Evolutionary conservation across 2,888 invertebrate genomes (phyloP).

Genomic region (Margaritifera margaritifera): DNA sequence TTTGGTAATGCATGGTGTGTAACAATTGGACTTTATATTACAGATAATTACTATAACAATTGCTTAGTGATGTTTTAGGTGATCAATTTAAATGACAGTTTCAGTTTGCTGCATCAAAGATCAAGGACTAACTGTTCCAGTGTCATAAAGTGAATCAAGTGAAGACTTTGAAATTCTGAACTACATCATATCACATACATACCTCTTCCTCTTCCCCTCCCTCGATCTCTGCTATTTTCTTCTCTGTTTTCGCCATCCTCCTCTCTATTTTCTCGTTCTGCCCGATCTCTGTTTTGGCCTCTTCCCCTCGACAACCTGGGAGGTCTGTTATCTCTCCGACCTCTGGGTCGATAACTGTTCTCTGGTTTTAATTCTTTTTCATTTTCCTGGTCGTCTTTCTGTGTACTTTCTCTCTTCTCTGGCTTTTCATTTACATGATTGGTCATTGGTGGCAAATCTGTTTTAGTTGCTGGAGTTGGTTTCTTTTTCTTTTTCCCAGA

Average conservation of each 20-base stretch:
- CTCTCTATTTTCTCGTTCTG: conserved; percentile 42
- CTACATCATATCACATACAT: conserved; percentile 13
- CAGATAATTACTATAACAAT: no score
- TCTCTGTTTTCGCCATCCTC: conserved; percentile 34
- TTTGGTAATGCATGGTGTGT: no score
- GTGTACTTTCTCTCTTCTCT: conserved; percentile 41
- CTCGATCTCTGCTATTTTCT: conserved; percentile 31
- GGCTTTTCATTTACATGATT: conserved; percentile 48
- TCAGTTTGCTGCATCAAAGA: no score
- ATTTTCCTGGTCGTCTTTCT: conserved; percentile 36
- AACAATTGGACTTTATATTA: no score
- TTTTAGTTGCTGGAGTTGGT: conserved; percentile 34
- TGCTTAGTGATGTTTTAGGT: no score
- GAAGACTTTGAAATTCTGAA: neutral
- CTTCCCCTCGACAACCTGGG: conserved; percentile 58
- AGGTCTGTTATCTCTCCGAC: conserved; percentile 60
- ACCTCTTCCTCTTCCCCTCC: conserved; percentile 40
- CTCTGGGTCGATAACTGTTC: conserved; percentile 44
- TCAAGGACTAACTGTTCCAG: no score
- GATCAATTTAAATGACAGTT: no score
- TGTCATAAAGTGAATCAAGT: no score
- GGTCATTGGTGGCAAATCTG: conserved; percentile 24
- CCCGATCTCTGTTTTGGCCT: conserved; percentile 41
- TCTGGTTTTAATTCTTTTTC: conserved; percentile 34
- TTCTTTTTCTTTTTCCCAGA: conserved; percentile 65